Conservation (phyloP, 2,113 vertebrate species). For the Promerops cafer region DNA sequence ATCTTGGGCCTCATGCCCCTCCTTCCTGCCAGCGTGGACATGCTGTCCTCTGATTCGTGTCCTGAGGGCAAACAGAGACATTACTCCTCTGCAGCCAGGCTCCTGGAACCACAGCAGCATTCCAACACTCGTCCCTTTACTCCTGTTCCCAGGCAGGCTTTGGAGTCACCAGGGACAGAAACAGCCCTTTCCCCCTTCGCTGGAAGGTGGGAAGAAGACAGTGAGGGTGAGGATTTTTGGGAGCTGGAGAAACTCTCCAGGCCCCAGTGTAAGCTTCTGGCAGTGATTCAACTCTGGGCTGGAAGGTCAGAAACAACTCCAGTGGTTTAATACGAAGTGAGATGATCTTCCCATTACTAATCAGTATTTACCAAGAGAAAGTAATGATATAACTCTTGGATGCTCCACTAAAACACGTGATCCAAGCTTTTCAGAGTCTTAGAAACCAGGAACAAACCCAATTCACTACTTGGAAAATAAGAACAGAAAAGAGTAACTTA, state of each 20-base stretch:
- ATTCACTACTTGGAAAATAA: background rate
- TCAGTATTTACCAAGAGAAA: background rate
- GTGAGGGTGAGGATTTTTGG: background rate
- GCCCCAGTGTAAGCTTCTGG: background rate
- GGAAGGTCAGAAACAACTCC: background rate
- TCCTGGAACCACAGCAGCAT: background rate
- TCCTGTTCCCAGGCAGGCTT: background rate
- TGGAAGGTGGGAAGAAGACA: background rate
- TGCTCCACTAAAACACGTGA: background rate
- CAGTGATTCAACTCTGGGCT: background rate
- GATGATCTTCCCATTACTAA: background rate
- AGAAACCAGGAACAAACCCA: background rate
- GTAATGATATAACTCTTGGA: background rate
- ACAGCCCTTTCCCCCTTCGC: background rate
- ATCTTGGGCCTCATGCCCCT: constrained; percentile 98
- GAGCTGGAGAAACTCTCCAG: background rate
- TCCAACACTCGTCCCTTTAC: background rate
- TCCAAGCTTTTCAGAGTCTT: background rate
- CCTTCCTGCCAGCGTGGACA: constrained; percentile 93
- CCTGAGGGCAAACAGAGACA: constrained; percentile 73
- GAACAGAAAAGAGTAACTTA: background rate
- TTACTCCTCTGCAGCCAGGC: background rate
- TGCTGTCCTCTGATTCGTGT: constrained; percentile 96
- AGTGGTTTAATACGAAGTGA: background rate
- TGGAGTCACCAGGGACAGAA: background rate